Percentiles rank a stretch among this genome's conserved stretches.
phyloP scores from a whole-genome alignment of 1,140 invertebrate species.

The Drosophila paulistorum region DNA sequence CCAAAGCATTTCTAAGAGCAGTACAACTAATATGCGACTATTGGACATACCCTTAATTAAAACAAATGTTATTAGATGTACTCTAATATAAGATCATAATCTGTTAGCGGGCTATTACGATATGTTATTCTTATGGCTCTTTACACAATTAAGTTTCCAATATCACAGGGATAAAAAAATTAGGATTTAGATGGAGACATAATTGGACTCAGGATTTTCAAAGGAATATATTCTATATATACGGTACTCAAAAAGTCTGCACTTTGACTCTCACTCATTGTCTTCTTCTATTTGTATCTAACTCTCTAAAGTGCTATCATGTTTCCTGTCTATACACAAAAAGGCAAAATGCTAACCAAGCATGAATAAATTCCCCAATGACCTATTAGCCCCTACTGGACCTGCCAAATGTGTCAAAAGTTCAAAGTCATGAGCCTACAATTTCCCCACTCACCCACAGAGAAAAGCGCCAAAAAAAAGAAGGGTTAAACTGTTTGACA shows the following conservation, averaged over 20 bases:
- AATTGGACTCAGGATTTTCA: too few species aligned
- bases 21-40: too few species aligned
- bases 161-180: too few species aligned
- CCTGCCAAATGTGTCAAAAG: conserved; percentile 77
- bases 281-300: conserved; percentile 30
- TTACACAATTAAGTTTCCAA: too few species aligned
- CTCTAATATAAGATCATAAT: too few species aligned
- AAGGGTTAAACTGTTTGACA: conserved; percentile 54
- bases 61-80: too few species aligned
- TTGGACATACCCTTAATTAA: too few species aligned
- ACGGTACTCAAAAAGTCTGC: neutral
- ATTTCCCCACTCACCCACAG: conserved; percentile 30
- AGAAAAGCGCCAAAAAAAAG: conserved; percentile 3
- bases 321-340: conserved; percentile 27
- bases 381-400: conserved; percentile 65
- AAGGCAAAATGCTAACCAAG: conserved; percentile 28
- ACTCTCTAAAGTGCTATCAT: conserved; percentile 35
- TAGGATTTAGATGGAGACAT: too few species aligned
- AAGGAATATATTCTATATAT: too few species aligned
- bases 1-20: too few species aligned
- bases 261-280: neutral
- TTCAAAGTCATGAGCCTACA: conserved; percentile 67
- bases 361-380: conserved; percentile 62
- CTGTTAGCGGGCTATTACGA: too few species aligned
- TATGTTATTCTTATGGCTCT: too few species aligned